Evolutionary conservation across 2,888 invertebrate species (phyloP).

Genomic region (Tiliacea citrago): DNA sequence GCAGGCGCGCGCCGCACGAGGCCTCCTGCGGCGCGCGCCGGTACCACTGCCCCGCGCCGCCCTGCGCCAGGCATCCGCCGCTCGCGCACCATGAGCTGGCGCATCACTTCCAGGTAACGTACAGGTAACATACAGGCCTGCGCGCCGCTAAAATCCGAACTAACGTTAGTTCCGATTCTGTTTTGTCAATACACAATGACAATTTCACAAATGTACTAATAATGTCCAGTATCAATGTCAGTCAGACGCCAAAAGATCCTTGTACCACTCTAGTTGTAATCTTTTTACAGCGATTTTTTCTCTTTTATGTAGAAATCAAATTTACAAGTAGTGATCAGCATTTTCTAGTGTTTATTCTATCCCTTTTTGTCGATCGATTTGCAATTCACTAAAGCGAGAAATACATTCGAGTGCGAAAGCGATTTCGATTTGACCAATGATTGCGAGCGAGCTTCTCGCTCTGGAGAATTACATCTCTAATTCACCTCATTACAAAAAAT

Average conservation of each 20-base stretch:
- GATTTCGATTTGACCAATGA: not conserved
- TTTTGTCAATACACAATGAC: too few species aligned
- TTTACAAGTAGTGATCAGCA: not conserved
- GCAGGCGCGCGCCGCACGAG: conserved; percentile 86
- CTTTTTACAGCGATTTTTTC: too few species aligned
- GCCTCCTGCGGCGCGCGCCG: conserved; percentile 85
- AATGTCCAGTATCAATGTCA: too few species aligned
- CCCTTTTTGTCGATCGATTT: not conserved
- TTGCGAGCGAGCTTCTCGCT: not conserved
- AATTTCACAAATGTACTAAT: too few species aligned
- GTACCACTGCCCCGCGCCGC: conserved; percentile 86
- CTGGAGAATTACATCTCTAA: not conserved
- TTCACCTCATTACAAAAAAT: not conserved
- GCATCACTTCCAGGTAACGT: conserved; percentile 66
- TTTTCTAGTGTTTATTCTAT: not conserved
- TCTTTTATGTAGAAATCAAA: too few species aligned
- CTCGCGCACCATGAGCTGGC: conserved; percentile 73
- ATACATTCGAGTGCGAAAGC: not conserved
- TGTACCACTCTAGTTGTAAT: too few species aligned
- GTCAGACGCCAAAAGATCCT: too few species aligned
- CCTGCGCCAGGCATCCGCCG: conserved; percentile 74
- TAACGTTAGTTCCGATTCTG: too few species aligned
- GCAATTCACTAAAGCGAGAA: not conserved
- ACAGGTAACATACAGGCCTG: too few species aligned
- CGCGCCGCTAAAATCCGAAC: too few species aligned